Evolutionary conservation across 2,797 vertebrate species (phyloP).

Genomic region (Myotis myotis): DNA sequence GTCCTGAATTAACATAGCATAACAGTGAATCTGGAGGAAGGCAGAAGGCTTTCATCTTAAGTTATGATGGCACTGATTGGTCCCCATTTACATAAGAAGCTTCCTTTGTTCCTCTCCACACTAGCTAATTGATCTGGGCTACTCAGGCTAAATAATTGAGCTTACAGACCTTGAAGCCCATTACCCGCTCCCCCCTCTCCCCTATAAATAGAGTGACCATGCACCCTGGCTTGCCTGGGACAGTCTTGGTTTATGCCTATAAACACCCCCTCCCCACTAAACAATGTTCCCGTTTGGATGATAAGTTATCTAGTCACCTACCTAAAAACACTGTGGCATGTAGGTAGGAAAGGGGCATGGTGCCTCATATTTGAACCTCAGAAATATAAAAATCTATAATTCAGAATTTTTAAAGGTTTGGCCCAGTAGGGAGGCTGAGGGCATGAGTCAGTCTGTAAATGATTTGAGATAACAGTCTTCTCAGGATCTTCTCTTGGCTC

Average conservation of each 20-base stretch:
- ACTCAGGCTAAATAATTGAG: not conserved
- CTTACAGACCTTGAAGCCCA: not conserved
- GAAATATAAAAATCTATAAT: not conserved
- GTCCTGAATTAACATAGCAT: not conserved
- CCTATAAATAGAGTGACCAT: not conserved
- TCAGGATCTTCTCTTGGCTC: not conserved
- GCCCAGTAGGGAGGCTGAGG: not conserved
- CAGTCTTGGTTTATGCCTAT: not conserved
- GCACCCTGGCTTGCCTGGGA: not conserved
- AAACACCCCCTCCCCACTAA: not conserved
- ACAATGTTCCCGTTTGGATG: not conserved
- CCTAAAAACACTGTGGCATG: not conserved
- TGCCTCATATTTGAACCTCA: not conserved
- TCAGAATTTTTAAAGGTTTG: not conserved
- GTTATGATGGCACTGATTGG: not conserved
- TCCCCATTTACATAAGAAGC: not conserved
- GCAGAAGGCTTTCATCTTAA: not conserved
- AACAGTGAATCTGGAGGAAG: not conserved
- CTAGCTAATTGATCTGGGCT: not conserved
- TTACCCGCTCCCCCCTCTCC: fast-evolving
- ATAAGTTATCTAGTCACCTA: not conserved
- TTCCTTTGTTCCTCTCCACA: not conserved
- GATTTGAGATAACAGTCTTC: not conserved
- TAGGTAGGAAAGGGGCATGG: not conserved
- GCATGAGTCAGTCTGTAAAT: not conserved